These are phyloP conservation scores for Heteromyza rotundicornis DNA, from an alignment of 2,888 invertebrate genomes.

Conservation along the genomic window DNA sequence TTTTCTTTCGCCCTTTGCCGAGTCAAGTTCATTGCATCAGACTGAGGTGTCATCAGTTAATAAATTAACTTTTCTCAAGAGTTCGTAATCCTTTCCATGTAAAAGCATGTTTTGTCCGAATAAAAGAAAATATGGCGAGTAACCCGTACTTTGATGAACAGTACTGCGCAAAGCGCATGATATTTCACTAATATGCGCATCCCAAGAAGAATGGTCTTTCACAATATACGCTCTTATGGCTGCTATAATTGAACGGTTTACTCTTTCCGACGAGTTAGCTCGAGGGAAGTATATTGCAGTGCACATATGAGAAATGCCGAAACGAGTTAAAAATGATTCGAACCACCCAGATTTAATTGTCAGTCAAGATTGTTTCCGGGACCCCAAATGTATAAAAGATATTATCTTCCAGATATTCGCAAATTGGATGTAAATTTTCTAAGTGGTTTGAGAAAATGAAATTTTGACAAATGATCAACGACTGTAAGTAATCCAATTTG, in stretches of 20 bases:
- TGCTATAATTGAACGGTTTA: constrained; percentile 25
- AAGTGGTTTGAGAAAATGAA: constrained; percentile 13
- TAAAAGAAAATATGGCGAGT: constrained; percentile 22
- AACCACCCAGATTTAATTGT: constrained; percentile 23
- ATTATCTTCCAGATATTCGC: constrained; percentile 18
- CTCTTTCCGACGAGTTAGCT: constrained; percentile 24
- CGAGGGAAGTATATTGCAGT: constrained; percentile 26
- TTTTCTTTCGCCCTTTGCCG: no score
- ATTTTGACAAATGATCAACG: constrained; percentile 22
- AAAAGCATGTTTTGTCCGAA: constrained; percentile 25
- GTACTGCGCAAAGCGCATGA: constrained; percentile 16
- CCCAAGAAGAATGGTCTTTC: constrained; percentile 27
- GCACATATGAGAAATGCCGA: constrained; percentile 17
- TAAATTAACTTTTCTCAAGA: no score
- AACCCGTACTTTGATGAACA: constrained; percentile 17
- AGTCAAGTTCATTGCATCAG: no score
- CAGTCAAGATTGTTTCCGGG: constrained; percentile 27
- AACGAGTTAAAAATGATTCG: constrained; percentile 19
- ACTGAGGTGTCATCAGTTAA: no score
- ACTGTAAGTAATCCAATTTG: constrained; percentile 17
- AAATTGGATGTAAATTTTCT: constrained; percentile 15
- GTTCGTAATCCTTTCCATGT: no score
- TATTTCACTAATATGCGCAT: constrained; percentile 18
- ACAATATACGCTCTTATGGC: constrained; percentile 25
- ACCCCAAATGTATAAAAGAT: constrained; percentile 37